Evolutionary conservation across 2,113 vertebrate species (phyloP).

Genomic region (Oryzias curvinotus): DNA sequence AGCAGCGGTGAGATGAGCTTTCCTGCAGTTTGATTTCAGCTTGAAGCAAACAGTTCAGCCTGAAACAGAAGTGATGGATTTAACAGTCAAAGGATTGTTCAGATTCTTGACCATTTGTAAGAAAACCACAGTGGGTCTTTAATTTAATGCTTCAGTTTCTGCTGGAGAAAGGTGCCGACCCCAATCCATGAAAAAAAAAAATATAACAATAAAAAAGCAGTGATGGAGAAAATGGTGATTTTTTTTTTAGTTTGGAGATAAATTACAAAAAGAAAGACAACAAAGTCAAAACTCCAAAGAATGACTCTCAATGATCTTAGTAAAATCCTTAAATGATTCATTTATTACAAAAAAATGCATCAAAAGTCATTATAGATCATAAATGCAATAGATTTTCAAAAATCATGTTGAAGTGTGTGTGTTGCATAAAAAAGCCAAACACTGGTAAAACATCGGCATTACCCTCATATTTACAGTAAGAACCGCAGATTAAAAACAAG

Average conservation of each 20-base stretch:
- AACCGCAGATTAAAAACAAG: neutral
- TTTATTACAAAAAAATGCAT: constrained; percentile 59
- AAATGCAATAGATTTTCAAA: neutral
- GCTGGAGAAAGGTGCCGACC: too few species aligned
- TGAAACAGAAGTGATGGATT: too few species aligned
- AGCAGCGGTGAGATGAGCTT: too few species aligned
- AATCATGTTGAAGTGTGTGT: neutral
- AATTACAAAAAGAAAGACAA: neutral
- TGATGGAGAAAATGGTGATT: too few species aligned
- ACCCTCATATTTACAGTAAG: constrained; percentile 49
- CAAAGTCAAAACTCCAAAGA: neutral
- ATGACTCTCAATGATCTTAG: neutral
- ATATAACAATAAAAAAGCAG: too few species aligned
- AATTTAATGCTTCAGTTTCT: too few species aligned
- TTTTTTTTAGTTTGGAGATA: neutral
- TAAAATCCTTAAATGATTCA: constrained; percentile 19
- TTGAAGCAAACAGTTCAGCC: too few species aligned
- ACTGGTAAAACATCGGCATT: constrained; percentile 12
- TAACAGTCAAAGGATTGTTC: too few species aligned
- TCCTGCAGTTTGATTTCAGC: too few species aligned
- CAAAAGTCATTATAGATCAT: constrained; percentile 29
- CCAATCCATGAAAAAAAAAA: too few species aligned
- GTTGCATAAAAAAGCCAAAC: constrained; percentile 4
- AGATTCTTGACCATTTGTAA: too few species aligned
- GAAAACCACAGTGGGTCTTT: too few species aligned